phyloP scores from a whole-genome alignment of 2,888 invertebrate species.

The Diarsia dahlii region DNA sequence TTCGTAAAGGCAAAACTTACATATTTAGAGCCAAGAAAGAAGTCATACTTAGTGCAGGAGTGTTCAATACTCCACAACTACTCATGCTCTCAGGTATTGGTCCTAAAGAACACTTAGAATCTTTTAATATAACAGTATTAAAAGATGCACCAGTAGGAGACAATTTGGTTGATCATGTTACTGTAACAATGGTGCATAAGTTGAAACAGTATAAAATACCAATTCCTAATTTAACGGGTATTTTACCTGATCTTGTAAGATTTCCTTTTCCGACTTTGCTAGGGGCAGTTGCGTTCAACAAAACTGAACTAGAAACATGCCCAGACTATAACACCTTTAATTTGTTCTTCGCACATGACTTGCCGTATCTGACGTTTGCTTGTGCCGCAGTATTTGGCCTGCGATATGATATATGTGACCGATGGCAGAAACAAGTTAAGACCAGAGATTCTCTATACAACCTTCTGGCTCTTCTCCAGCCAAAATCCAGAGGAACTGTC shows the following conservation, averaged over 20 bases:
- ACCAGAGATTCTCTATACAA: slow-evolving; percentile 54
- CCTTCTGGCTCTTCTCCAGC: slow-evolving; percentile 55
- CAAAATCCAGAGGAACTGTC: slow-evolving; percentile 80
- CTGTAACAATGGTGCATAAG: slow-evolving; percentile 32
- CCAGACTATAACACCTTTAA: slow-evolving; percentile 52
- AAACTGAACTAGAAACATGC: slow-evolving; percentile 19
- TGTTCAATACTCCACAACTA: slow-evolving; percentile 54
- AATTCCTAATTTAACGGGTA: slow-evolving; percentile 5
- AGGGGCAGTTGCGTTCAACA: slow-evolving; percentile 56
- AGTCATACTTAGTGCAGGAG: slow-evolving; percentile 55
- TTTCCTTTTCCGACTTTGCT: slow-evolving; percentile 53
- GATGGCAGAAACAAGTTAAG: slow-evolving; percentile 40
- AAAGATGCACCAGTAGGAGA: slow-evolving; percentile 53
- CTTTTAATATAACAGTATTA: slow-evolving; percentile 24
- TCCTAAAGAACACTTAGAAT: slow-evolving; percentile 46
- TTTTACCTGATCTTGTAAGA: slow-evolving; percentile 30
- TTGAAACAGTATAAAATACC: slow-evolving; percentile 18
- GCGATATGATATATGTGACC: slow-evolving; percentile 55
- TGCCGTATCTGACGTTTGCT: slow-evolving; percentile 47
- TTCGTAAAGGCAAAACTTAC: slow-evolving; percentile 30
- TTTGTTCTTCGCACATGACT: slow-evolving; percentile 58
- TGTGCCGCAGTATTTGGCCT: slow-evolving; percentile 48
- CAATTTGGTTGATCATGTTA: slow-evolving; percentile 44
- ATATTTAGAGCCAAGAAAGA: slow-evolving; percentile 54
- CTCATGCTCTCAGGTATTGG: slow-evolving; percentile 60